Evolutionary conservation across 2,888 invertebrate species (phyloP), one percentile per base, ranked within the genome.

Genomic region (Eudasyphora cyanicolor): DNA sequence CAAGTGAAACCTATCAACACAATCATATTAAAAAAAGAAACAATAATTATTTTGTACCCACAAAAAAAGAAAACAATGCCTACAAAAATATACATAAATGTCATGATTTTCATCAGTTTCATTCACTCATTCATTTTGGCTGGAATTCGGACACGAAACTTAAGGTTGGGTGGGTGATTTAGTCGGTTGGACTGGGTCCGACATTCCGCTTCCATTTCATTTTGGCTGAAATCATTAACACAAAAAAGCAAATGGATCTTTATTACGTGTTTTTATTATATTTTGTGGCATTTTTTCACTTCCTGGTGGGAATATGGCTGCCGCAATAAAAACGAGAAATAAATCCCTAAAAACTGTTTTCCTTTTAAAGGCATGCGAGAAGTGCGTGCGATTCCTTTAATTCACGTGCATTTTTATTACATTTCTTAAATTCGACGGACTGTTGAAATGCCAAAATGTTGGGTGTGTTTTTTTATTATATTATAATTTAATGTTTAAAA

Each of bases 231-330:
- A 67, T 67, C 67, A 67, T 67, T 67, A 67, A 24, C 67, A 67
- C 42, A 67, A 24, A n/a, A n/a, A 57, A 42, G 19, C 38, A 42
- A 42, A 42, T 42, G 67, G 67, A 67, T 67, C 42, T 67, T 67
- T 67, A 67, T 67, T 21, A 42, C 67, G 67, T 67, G 67, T 67
- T 67, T 38, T 67, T 67, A 67, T 67, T 38, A 42, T 67, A 67
- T 42, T 67, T 67, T 42, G 57, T 14, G 57, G 49, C n/a, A n/a
- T 27, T 57, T 57, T 57, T 57, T 51, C 45, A n/a, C 45, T 51
- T 19, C 51, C 51, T 51, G 51, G 8, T 19, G 38, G 10, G 38
- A 8, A 38, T 38, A 38, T 38, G 38, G 12, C 45, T n/a, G n/a
- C 45, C 45, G n/a, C n/a, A 32, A 32, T 32, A n/a, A 45, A 45